Base-by-base conservation (phyloP, 2,888 invertebrate species). In the Eupithecia pulchellata region DNA sequence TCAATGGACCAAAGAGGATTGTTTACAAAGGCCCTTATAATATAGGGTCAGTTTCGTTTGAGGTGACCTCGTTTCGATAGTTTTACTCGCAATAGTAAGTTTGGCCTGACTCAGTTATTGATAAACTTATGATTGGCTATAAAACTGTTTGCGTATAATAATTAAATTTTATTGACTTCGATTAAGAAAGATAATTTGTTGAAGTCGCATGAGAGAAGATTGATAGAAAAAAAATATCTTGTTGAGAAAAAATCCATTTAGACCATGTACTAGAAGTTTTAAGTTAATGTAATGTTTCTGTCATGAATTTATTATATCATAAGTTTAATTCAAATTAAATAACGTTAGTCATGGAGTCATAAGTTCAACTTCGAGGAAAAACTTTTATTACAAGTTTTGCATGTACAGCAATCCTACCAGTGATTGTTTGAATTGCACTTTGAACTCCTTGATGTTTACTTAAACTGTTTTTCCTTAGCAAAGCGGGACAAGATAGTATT, bases 61-160 rank as follows among this genome's bases (percentile, higher is more conserved):
- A 60, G 52, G 29, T 66, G 71, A 72, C 61, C 68, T 72, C 64
- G 64, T 32, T 60, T 68, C 42, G 39, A 36, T 64, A 66, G 60
- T 66, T 71, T 66, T 68, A 52, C 62, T 61, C 55, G 11, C 60
- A 20, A 47, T 36, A 47, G 60, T 32, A 47, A 72, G 60, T 66
- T 72, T 30, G 36, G 36, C 42, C 30, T 39, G 39, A 57, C 60
- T 68, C n/a, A 61, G 52, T 63, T 60, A 73, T 58, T 47, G 36
- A 61, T 70, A 68, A 74, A 72, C 61, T 72, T 75, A 58, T 68
- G 71, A 74, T 75, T 72, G 72, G 66, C 66, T 58, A 73, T 75
- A 63, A 75, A 73, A 64, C 29, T 72, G 72, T 73, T 74, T 70
- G 70, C 66, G 68, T 61, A 64, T 70, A 64, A 63, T 73, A 64